Evolutionary conservation across 2,888 invertebrate genomes (phyloP).

Genomic region (Tetheella fluctuosa): DNA sequence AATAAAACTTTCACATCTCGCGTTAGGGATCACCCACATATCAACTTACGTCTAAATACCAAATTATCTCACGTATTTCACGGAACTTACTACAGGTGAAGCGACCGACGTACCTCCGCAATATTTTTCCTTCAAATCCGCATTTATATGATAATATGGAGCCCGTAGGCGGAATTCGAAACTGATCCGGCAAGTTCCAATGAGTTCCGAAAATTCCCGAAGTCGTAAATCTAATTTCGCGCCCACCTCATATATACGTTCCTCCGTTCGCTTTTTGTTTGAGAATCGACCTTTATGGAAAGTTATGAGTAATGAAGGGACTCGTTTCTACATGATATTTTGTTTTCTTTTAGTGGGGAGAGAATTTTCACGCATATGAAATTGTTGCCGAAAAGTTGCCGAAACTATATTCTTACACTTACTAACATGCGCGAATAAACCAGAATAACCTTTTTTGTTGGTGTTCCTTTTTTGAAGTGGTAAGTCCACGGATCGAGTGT

Average conservation of each 20-base stretch:
- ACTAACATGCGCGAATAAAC: not conserved
- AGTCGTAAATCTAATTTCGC: slow-evolving; percentile 80
- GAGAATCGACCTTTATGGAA: slow-evolving; percentile 53
- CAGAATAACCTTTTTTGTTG: not conserved
- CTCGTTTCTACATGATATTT: slow-evolving; percentile 25
- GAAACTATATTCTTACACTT: slow-evolving; percentile 6
- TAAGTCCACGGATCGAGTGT: not conserved
- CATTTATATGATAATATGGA: slow-evolving; percentile 72
- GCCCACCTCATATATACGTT: slow-evolving; percentile 46
- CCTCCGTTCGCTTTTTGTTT: slow-evolving; percentile 46
- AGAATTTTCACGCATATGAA: slow-evolving; percentile 11
- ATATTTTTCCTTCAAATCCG: slow-evolving; percentile 78
- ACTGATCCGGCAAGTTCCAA: slow-evolving; percentile 70
- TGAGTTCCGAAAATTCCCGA: slow-evolving; percentile 77
- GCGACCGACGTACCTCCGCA: slow-evolving; percentile 52
- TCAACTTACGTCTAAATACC: slow-evolving; percentile 43
- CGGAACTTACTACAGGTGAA: slow-evolving; percentile 48
- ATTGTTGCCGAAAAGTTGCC: not conserved
- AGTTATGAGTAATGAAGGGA: slow-evolving; percentile 48
- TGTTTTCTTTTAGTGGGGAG: slow-evolving; percentile 15
- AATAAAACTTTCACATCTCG: slow-evolving; percentile 12
- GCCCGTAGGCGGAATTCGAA: slow-evolving; percentile 58
- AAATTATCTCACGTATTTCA: slow-evolving; percentile 57
- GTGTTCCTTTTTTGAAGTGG: not conserved
- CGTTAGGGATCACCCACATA: slow-evolving; percentile 7